These are phyloP conservation scores for Tor tambroides DNA, from an alignment of 2,113 vertebrate genomes.

Conservation along the genomic window DNA sequence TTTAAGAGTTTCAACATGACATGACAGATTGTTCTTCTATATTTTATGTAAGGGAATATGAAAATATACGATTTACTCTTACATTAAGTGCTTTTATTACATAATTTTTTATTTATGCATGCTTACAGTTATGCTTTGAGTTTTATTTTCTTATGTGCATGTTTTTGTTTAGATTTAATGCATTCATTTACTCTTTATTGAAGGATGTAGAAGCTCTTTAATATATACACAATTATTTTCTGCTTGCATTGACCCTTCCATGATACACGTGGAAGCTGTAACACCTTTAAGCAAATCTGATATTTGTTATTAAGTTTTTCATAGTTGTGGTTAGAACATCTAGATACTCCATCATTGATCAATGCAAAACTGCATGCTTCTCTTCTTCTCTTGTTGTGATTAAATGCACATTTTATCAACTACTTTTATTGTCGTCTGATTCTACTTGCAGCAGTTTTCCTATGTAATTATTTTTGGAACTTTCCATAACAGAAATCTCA, in stretches of 20 bases:
- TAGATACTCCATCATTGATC: background rate
- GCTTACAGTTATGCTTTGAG: background rate
- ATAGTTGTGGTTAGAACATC: background rate
- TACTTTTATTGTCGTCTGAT: background rate
- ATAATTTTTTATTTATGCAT: background rate
- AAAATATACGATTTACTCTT: background rate
- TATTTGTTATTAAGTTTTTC: background rate
- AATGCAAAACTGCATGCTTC: background rate
- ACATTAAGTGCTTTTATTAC: background rate
- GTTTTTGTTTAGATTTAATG: background rate
- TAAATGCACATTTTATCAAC: background rate
- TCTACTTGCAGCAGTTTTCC: background rate
- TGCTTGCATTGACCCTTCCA: too few species aligned
- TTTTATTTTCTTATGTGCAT: background rate
- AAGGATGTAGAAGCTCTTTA: background rate
- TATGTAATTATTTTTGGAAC: background rate
- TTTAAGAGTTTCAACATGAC: background rate
- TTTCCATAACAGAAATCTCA: constrained; percentile 59
- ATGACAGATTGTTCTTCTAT: background rate
- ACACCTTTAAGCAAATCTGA: too few species aligned
- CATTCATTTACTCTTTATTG: too few species aligned
- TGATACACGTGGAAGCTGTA: too few species aligned
- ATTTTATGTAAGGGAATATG: background rate
- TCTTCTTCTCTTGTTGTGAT: background rate
- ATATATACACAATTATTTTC: background rate